Conservation (phyloP, 2,888 invertebrate genomes). For the Mesoligia furuncula region DNA sequence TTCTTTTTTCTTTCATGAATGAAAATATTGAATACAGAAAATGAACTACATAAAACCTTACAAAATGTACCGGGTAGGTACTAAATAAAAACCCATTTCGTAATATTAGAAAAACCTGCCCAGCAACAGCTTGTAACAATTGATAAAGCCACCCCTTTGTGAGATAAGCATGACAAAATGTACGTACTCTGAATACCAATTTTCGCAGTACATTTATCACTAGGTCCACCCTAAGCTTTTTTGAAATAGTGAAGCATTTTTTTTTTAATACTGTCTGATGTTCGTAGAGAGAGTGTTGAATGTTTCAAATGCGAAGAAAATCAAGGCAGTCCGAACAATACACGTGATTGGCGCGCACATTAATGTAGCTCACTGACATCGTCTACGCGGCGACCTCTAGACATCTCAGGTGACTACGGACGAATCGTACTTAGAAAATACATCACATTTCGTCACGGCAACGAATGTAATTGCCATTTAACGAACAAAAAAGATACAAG, state of each 20-base stretch:
- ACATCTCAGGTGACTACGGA: slow-evolving; percentile 82
- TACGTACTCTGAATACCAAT: slow-evolving; percentile 56
- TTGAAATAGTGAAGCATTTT: slow-evolving; percentile 22
- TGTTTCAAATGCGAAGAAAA: slow-evolving; percentile 48
- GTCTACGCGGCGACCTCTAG: slow-evolving; percentile 83
- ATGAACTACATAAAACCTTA: not conserved
- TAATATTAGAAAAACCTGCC: slow-evolving; percentile 31
- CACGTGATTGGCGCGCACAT: slow-evolving; percentile 81
- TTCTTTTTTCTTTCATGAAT: slow-evolving; percentile 1
- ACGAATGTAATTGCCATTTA: slow-evolving; percentile 77
- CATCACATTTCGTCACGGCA: slow-evolving; percentile 61
- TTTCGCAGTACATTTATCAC: slow-evolving; percentile 53
- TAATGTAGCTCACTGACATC: slow-evolving; percentile 71
- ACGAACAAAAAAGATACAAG: slow-evolving; percentile 73
- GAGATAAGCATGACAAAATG: slow-evolving; percentile 53
- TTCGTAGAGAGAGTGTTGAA: slow-evolving; percentile 20
- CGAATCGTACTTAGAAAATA: slow-evolving; percentile 71
- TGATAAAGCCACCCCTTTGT: slow-evolving; percentile 54
- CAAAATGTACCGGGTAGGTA: not conserved
- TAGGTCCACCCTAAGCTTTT: slow-evolving; percentile 21
- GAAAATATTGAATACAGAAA: slow-evolving; percentile 14
- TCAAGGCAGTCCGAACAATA: slow-evolving; percentile 63
- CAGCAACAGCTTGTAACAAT: slow-evolving; percentile 57
- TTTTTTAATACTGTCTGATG: slow-evolving; percentile 16
- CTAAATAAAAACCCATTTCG: slow-evolving; percentile 13